Conservation (phyloP, 2,113 vertebrate species). For the Tauraco erythrolophus region DNA sequence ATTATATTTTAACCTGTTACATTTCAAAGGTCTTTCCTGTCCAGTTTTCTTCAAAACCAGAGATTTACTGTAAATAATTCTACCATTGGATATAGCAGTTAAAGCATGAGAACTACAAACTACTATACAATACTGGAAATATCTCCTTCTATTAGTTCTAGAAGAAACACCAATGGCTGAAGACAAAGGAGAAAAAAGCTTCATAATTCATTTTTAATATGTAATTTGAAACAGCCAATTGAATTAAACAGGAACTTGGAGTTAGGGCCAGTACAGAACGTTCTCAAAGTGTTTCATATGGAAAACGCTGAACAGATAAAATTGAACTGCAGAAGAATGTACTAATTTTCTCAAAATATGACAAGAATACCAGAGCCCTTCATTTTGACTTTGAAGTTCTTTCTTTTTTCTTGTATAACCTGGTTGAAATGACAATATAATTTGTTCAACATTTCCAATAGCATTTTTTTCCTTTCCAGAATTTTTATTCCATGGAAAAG, state of each 20-base stretch:
- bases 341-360: slow-evolving; percentile 37
- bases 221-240: slow-evolving; percentile 15
- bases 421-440: slow-evolving; percentile 54
- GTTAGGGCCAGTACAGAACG: not conserved
- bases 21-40: not conserved
- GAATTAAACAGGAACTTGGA: slow-evolving; percentile 8
- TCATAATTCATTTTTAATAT: slow-evolving; percentile 6
- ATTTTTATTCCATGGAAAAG: slow-evolving; percentile 68
- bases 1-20: not conserved
- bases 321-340: slow-evolving; percentile 25
- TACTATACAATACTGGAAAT: not conserved
- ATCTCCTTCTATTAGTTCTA: not conserved
- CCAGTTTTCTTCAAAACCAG: not conserved
- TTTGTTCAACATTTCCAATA: slow-evolving; percentile 48
- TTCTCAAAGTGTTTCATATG: slow-evolving; percentile 37
- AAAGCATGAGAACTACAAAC: not conserved
- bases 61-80: not conserved
- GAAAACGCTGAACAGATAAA: slow-evolving; percentile 46
- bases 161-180: not conserved
- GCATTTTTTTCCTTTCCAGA: slow-evolving; percentile 14
- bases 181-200: not conserved
- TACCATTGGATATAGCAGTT: not conserved
- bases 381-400: slow-evolving; percentile 22
- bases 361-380: slow-evolving; percentile 16
- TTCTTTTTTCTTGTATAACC: slow-evolving; percentile 35